A percentile compares a stretch with the other conserved stretches of the same genome.
phyloP scores from a whole-genome alignment of 2,797 vertebrate genomes.

The Cirrhinus mrigala region DNA sequence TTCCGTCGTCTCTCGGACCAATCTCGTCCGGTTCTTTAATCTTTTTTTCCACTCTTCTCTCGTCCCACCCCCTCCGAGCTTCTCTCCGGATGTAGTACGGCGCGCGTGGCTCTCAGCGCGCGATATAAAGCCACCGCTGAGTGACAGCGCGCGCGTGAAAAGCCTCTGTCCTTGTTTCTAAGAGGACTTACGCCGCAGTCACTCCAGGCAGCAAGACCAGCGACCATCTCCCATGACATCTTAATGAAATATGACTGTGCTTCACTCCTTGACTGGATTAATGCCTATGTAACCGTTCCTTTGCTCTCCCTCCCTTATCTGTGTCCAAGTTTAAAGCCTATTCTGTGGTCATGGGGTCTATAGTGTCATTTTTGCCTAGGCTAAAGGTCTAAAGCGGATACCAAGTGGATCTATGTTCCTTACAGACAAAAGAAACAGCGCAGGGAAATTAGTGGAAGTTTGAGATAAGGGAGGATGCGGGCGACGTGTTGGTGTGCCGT shows the following conservation, averaged over 20 bases:
- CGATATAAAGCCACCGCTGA: slow-evolving; percentile 75
- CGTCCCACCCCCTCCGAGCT: slow-evolving; percentile 52
- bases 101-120: slow-evolving; percentile 66
- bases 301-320: slow-evolving; percentile 64
- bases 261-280: slow-evolving; percentile 81
- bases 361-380: slow-evolving; percentile 84
- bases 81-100: slow-evolving; percentile 63
- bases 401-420: slow-evolving; percentile 95
- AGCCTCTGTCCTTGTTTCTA: slow-evolving; percentile 64
- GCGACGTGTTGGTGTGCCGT: slow-evolving; percentile 90
- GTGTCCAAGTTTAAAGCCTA: slow-evolving; percentile 78
- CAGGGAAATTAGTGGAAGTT: slow-evolving; percentile 89
- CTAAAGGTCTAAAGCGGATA: slow-evolving; percentile 88
- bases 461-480: slow-evolving; percentile 93
- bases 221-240: slow-evolving; percentile 64
- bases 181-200: slow-evolving; percentile 65
- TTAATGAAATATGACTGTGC: slow-evolving; percentile 75
- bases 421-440: slow-evolving; percentile 82
- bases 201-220: slow-evolving; percentile 62
- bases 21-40: slow-evolving; percentile 62
- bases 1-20: slow-evolving; percentile 58
- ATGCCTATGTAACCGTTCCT: slow-evolving; percentile 74
- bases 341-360: slow-evolving; percentile 87
- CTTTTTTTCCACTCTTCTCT: slow-evolving; percentile 39
- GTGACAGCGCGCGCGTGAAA: slow-evolving; percentile 69